Percentiles rank a stretch among this genome's conserved stretches.
phyloP scores from a whole-genome alignment of 2,888 invertebrate species.

The Scrobipalpa costella region DNA sequence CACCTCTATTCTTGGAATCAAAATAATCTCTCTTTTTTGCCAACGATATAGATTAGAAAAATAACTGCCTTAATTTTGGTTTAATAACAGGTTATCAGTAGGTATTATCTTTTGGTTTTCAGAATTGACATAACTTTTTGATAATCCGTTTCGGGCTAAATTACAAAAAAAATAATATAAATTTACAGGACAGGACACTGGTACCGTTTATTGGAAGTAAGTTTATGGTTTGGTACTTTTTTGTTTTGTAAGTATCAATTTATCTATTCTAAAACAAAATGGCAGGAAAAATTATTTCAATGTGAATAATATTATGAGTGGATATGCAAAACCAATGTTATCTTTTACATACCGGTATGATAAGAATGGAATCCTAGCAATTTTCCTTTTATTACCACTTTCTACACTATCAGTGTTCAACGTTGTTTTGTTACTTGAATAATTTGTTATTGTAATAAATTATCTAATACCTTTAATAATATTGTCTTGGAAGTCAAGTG shows the following conservation, averaged over 20 bases:
- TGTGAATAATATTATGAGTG: not conserved
- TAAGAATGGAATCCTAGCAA: slow-evolving; percentile 32
- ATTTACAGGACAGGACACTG: too few species aligned
- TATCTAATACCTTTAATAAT: slow-evolving; percentile 16
- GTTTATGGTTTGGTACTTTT: too few species aligned
- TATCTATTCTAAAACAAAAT: not conserved
- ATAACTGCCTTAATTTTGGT: not conserved
- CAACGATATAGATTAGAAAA: not conserved
- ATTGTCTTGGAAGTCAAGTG: slow-evolving; percentile 10
- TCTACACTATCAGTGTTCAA: not conserved
- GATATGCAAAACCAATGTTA: slow-evolving; percentile 1
- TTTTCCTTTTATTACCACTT: slow-evolving; percentile 15
- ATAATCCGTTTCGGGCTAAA: not conserved
- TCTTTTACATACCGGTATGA: slow-evolving; percentile 21
- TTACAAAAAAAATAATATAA: not conserved
- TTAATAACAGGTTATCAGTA: not conserved
- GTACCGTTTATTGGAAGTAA: too few species aligned
- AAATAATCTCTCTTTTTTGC: too few species aligned
- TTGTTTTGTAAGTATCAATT: not conserved
- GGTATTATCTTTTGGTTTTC: not conserved
- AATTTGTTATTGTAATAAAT: slow-evolving; percentile 11
- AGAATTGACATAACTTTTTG: not conserved
- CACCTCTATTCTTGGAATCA: too few species aligned
- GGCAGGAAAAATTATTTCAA: not conserved
- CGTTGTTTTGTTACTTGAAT: not conserved